These are phyloP conservation scores for Acropora yongei DNA, from an alignment of 64 coral and sea anemone genomes.

Conservation along the genomic window DNA sequence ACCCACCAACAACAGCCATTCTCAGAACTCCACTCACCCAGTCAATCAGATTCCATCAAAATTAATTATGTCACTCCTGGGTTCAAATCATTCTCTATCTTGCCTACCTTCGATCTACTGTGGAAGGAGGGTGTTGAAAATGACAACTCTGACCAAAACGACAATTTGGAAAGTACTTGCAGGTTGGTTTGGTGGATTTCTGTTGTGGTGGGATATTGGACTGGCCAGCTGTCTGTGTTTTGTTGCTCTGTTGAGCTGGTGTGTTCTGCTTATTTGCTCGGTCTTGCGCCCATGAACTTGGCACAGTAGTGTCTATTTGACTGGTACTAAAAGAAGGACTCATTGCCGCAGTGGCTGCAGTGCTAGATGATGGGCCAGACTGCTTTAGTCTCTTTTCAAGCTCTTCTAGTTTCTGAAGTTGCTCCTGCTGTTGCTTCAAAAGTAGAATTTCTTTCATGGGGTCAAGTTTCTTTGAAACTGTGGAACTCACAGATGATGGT, in stretches of 20 bases:
- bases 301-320: neutral
- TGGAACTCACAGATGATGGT: neutral
- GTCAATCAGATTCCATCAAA: no score
- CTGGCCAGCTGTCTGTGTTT: neutral
- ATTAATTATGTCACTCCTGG: no score
- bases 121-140: conserved; percentile 88
- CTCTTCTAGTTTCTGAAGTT: conserved; percentile 74
- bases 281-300: neutral
- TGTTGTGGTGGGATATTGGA: neutral
- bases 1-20: no score
- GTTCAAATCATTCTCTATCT: no score
- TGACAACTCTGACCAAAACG: conserved; percentile 76
- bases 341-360: neutral
- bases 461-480: conserved; percentile 50
- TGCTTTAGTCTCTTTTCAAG: conserved; percentile 60
- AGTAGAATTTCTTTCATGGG: conserved; percentile 82
- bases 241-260: neutral
- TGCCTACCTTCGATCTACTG: conserved; percentile 44
- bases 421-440: conserved; percentile 70
- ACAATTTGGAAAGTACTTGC: conserved; percentile 87
- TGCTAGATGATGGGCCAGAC: neutral
- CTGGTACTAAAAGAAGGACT: neutral
- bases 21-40: no score
- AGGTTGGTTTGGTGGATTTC: conserved; percentile 5
- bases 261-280: neutral